Percentiles rank a stretch among this genome's conserved stretches.
phyloP scores from a whole-genome alignment of 2,888 invertebrate species.

The Chrysodeixis includens region DNA sequence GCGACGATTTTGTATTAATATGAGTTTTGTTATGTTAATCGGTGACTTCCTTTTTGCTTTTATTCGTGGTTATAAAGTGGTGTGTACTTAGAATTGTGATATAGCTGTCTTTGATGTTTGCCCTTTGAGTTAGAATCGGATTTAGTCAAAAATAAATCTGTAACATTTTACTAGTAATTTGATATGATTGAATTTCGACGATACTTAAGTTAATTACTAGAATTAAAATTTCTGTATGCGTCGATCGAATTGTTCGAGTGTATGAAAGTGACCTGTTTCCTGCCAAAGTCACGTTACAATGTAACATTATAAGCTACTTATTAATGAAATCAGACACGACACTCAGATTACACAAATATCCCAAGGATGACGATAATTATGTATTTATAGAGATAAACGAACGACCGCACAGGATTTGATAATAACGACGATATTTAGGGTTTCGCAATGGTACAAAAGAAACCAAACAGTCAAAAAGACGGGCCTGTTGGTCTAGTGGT shows the following conservation, averaged over 20 bases:
- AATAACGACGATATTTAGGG: background rate
- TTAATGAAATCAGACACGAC: slow-evolving; percentile 1
- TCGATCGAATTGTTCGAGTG: too few relatives aligned
- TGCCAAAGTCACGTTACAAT: too few relatives aligned
- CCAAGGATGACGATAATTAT: slow-evolving; percentile 9
- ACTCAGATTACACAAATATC: background rate
- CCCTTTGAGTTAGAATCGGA: too few relatives aligned
- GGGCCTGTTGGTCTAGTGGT: too few relatives aligned
- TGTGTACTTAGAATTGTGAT: background rate
- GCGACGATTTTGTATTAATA: slow-evolving; percentile 41
- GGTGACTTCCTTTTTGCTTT: slow-evolving; percentile 33
- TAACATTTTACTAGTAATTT: too few relatives aligned
- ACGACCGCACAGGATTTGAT: background rate
- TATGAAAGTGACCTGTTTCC: too few relatives aligned
- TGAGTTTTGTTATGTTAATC: slow-evolving; percentile 22
- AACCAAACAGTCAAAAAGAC: too few relatives aligned
- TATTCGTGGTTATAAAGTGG: background rate
- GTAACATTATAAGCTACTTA: background rate
- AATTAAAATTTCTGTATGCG: too few relatives aligned
- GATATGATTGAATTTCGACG: too few relatives aligned
- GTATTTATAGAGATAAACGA: background rate
- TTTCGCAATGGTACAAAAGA: background rate
- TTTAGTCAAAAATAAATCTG: too few relatives aligned
- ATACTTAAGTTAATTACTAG: too few relatives aligned
- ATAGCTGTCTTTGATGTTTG: background rate